Percentiles rank a stretch among this genome's conserved stretches.
These are phyloP conservation scores for Recurvirostra avosetta DNA, from an alignment of 2,113 vertebrate species.

Conservation along the genomic window DNA sequence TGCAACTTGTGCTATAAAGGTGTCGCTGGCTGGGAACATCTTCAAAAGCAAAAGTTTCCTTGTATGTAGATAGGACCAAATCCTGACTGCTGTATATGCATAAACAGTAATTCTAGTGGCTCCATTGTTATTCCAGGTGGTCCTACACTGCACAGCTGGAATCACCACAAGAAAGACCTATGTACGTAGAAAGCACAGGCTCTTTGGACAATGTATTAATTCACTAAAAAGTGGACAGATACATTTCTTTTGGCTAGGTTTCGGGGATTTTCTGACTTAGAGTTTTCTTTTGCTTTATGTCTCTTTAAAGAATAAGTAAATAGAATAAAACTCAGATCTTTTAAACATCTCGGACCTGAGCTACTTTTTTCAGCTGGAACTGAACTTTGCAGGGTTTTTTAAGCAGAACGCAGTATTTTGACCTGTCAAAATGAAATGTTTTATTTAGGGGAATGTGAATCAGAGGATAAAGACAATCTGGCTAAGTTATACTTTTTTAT, in stretches of 20 bases:
- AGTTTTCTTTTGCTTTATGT: neutral
- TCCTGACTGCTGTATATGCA: neutral
- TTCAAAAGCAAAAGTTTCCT: neutral
- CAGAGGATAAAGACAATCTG: neutral
- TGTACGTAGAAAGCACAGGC: neutral
- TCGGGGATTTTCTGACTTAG: neutral
- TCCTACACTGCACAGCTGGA: neutral
- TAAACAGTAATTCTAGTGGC: neutral
- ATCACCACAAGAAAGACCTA: neutral
- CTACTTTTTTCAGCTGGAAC: neutral
- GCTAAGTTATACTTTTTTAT: neutral
- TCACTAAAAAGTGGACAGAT: neutral
- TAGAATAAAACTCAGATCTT: neutral
- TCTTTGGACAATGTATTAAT: neutral
- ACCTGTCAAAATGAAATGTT: neutral
- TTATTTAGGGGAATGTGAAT: neutral
- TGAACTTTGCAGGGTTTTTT: neutral
- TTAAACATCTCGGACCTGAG: neutral
- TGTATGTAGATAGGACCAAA: neutral
- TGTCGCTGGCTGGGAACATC: neutral
- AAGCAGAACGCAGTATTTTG: neutral
- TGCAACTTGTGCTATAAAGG: neutral
- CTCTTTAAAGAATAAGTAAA: neutral
- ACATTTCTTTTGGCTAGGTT: neutral
- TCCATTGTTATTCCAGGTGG: constrained; percentile 45